Conservation (phyloP, 2,797 vertebrate species). For the Myotis vivesi region DNA sequence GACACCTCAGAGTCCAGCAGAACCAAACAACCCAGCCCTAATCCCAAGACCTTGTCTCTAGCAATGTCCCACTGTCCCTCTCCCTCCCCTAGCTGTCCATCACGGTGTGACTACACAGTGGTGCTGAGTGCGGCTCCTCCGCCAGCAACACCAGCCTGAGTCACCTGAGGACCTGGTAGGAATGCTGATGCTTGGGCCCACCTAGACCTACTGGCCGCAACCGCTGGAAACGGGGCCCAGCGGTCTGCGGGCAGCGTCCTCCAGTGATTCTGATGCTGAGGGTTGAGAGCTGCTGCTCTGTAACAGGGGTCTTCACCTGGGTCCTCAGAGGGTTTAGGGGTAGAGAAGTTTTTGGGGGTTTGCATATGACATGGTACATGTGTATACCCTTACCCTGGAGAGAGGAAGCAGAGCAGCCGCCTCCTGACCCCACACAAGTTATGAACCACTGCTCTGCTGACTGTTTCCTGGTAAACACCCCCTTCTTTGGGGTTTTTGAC, state of each 20-base stretch:
- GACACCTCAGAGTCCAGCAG: neutral
- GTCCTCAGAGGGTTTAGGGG: too few species aligned
- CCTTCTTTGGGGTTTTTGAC: neutral
- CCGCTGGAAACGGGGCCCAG: neutral
- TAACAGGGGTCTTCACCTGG: neutral
- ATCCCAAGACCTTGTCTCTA: neutral
- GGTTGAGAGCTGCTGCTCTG: neutral
- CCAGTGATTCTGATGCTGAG: neutral
- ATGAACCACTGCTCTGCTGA: neutral
- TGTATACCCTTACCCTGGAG: neutral
- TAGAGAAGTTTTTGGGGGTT: neutral
- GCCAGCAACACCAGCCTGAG: neutral
- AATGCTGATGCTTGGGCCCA: too few species aligned
- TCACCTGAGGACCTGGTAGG: neutral
- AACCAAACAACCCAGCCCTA: neutral
- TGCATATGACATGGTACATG: neutral
- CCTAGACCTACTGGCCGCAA: too few species aligned
- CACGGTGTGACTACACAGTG: neutral
- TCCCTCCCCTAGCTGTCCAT: neutral
- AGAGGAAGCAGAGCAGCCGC: neutral
- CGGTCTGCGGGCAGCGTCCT: too few species aligned
- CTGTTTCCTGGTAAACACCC: neutral
- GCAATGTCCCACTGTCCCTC: neutral
- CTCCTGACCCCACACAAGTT: neutral
- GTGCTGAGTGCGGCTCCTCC: neutral